Base-by-base conservation (phyloP, 1,140 invertebrate species). In the Lasioglossum baleicum region DNA sequence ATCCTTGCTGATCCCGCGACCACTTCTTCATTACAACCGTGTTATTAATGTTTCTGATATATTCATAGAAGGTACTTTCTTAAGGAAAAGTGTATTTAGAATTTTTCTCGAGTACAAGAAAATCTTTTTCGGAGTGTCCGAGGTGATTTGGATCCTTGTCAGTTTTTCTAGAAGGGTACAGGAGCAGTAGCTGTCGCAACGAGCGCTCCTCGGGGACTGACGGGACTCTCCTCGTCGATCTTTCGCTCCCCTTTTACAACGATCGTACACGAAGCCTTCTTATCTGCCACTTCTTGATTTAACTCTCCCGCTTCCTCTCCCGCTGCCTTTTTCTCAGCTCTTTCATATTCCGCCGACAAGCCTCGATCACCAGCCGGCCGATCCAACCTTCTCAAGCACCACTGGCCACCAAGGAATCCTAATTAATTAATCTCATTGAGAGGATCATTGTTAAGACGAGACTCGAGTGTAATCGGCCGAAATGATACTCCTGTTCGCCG, bases 241-340 rank as follows among this genome's bases (percentile, higher is more conserved):
- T 53, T n/a, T 72, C 53, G 60, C 63, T 85, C 68, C 72, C 80
- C 74, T 71, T 85, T 84, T 71, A 71, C 67, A 11, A 77, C 63
- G 53, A 75, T 31, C 79, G 40, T 80, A 72, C 75, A 85, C 63
- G 61, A 58, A 72, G 83, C 77, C 80, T 83, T 51, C 87, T 89
- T 89, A 89, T 89, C 87, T 89, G 76, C 66, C 81, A 65, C 56
- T 80, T 87, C 86, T 88, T 80, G 81, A 84, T 81, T 83, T 82
- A 83, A 87, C 82, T 76, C 70, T 80, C 60, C 65, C 42, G 61
- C 42, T 60, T 40, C 40, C 82, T 74, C 76, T 83, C 60, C 65
- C 42, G 48, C 42, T 66, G 51, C 40, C 53, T 65, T 80, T 63
- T 75, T 69, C 56, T n/a, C 64, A 8, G 64, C 71, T 58, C 2